Evolutionary conservation across 2,797 vertebrate genomes (phyloP).

Genomic region (Threskiornis aethiopicus): DNA sequence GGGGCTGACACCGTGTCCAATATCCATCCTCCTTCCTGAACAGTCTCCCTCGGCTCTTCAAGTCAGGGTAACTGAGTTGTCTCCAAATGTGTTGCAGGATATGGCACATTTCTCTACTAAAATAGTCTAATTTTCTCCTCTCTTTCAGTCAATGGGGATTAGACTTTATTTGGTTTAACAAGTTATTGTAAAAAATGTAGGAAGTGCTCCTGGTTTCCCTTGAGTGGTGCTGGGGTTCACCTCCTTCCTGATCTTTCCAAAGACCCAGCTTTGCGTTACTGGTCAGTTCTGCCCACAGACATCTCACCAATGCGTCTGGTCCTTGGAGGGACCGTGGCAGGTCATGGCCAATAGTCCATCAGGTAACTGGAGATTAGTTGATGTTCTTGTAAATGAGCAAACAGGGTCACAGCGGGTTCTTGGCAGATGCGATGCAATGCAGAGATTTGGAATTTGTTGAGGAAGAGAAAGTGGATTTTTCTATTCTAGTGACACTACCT

Average conservation of each 20-base stretch:
- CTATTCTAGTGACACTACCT: not conserved
- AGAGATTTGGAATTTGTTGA: not conserved
- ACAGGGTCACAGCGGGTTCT: not conserved
- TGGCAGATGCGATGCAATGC: not conserved
- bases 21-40: not conserved
- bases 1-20: not conserved
- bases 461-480: not conserved
- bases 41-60: not conserved
- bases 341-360: not conserved
- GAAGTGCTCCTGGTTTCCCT: not conserved
- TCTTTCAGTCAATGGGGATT: not conserved
- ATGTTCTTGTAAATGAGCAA: not conserved
- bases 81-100: not conserved
- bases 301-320: not conserved
- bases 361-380: not conserved
- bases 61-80: not conserved
- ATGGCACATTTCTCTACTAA: not conserved
- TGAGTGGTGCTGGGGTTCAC: not conserved
- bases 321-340: not conserved
- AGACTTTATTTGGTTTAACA: not conserved
- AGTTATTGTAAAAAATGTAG: not conserved
- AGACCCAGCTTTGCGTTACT: not conserved
- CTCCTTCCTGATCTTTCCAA: not conserved
- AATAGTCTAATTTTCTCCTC: not conserved
- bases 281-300: not conserved